Conservation (phyloP, 2,888 invertebrate species). For the Tetragonula carbonaria region DNA sequence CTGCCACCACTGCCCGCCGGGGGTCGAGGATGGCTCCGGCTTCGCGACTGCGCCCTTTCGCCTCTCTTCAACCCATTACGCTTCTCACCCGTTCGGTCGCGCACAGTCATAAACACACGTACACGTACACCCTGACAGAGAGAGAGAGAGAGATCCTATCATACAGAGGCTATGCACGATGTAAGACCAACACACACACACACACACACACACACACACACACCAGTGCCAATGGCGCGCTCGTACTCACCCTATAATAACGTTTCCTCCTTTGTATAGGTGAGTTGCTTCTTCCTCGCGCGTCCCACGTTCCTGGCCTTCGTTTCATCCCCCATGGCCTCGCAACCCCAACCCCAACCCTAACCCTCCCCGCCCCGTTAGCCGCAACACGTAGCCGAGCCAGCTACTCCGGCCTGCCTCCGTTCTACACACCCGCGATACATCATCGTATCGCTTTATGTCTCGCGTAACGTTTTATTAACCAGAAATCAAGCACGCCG, state of each 20-base stretch:
- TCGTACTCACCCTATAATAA: conserved; percentile 47
- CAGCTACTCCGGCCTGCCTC: conserved; percentile 38
- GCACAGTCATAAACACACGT: conserved; percentile 51
- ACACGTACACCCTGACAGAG: conserved; percentile 27
- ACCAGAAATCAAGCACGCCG: conserved; percentile 75
- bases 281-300: conserved; percentile 36
- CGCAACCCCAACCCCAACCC: conserved; percentile 20
- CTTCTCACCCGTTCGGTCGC: conserved; percentile 54
- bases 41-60: conserved; percentile 78
- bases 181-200: conserved; percentile 43
- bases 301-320: conserved; percentile 9
- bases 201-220: not conserved
- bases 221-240: conserved; percentile 19
- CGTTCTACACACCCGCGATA: conserved; percentile 61
- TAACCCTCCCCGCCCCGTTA: conserved; percentile 7
- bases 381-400: conserved; percentile 68
- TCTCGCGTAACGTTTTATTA: conserved; percentile 78
- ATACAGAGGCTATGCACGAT: conserved; percentile 21
- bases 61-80: conserved; percentile 76
- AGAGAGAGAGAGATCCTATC: conserved; percentile 32
- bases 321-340: conserved; percentile 20
- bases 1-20: conserved; percentile 61
- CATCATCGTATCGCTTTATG: conserved; percentile 79
- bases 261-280: conserved; percentile 37
- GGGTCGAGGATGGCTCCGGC: conserved; percentile 73